phyloP scores from a whole-genome alignment of 2,888 invertebrate species.

The Coleophora flavipennella region DNA sequence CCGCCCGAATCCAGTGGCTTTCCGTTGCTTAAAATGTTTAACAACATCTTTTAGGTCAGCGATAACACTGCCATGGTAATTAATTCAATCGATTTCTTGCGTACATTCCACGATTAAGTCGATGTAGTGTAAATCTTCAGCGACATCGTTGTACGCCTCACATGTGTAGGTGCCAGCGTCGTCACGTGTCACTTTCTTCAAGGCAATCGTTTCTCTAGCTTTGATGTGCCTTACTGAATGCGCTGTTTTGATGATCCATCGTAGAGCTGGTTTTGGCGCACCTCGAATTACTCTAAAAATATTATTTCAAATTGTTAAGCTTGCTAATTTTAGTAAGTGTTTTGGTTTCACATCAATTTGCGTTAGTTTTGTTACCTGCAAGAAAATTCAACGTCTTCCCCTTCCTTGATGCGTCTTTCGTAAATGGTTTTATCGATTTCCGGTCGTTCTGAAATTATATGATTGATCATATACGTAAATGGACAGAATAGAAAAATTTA shows the following conservation, averaged over 20 bases:
- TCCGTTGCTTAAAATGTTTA: no score
- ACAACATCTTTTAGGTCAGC: no score
- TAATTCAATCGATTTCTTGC: constrained; percentile 13
- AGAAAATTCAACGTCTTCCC: constrained; percentile 17
- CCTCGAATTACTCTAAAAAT: constrained; percentile 23
- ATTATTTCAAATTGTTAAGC: not conserved
- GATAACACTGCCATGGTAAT: no score
- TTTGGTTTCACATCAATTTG: no score
- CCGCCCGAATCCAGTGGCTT: no score
- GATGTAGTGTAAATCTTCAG: constrained; percentile 20
- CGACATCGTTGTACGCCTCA: constrained; percentile 24
- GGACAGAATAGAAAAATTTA: not conserved
- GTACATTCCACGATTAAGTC: constrained; percentile 31
- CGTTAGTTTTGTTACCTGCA: constrained; percentile 32
- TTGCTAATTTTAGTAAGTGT: not conserved
- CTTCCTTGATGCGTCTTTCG: constrained; percentile 12
- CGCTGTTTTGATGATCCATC: constrained; percentile 23
- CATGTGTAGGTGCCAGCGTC: constrained; percentile 28
- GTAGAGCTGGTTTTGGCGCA: constrained; percentile 22
- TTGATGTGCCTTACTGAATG: constrained; percentile 6
- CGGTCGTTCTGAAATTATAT: constrained; percentile 32
- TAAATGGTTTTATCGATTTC: constrained; percentile 20
- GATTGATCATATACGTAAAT: not conserved
- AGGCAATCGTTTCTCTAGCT: constrained; percentile 12
- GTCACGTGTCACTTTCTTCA: constrained; percentile 13